Evolutionary conservation across 2,113 vertebrate species (phyloP), one percentile per base, ranked within the genome.

Genomic region (Pycnonotus jocosus): DNA sequence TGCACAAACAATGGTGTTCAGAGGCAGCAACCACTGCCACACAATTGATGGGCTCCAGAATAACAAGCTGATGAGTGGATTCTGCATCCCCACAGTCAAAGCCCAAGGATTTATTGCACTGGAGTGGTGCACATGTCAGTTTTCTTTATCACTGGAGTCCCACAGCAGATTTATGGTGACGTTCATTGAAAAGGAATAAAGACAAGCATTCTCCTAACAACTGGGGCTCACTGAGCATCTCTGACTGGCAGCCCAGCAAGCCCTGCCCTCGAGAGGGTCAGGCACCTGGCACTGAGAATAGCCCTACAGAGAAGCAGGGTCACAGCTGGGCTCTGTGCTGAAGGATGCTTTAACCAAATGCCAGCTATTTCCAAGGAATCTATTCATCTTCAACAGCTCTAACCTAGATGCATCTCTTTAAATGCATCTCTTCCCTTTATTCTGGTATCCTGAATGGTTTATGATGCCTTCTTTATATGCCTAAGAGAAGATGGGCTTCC

Each of bases 301-400:
- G 88, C 72, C 86, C 80, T 28, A 58, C 74, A 77, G 79, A 88
- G 82, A 78, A 69, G 25, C 3, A 2, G 88, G 88, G 51, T 24
- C 88, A 83, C 91, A 95, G 95, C 91, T 90, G 91, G 86, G 76
- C 83, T 81, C 92, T 84, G 45, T 62, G 91, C 14, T 65, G 35
- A 54, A 79, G 66, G 89, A 35, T 51, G 42, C 33, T 78, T 56
- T 51, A 40, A 53, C 24, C 57, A 24, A 56, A 38, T 6, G 50
- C 81, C 91, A 92, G 65, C 81, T 57, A 37, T 45, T 81, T 57
- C 66, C 70, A 61, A 85, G 57, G 57, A 85, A 81, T 57, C 65
- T 37, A 65, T 92, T 81, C 56, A 89, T 92, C 77, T 81, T 73
- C 72, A 24, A 24, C 51, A 81, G 61, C 18, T 84, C 81, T 44